A percentile compares a stretch with the other conserved stretches of the same genome.
phyloP scores from a whole-genome alignment of 2,113 vertebrate species.

The Alces alces region DNA sequence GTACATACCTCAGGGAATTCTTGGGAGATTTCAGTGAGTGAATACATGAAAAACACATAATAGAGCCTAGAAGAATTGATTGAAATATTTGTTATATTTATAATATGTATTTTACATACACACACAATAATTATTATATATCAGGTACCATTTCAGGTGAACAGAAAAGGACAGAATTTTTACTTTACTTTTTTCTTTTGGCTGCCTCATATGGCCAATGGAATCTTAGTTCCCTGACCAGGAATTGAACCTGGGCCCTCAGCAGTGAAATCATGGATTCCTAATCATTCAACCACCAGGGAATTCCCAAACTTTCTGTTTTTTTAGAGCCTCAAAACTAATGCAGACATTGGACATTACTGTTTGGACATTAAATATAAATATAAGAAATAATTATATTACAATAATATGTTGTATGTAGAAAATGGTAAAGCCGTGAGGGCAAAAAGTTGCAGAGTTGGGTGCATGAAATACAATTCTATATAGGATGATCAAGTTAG shows the following conservation, averaged over 20 bases:
- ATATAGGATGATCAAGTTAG: not conserved
- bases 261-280: not conserved
- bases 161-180: not conserved
- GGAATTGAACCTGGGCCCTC: not conserved
- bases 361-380: not conserved
- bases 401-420: not conserved
- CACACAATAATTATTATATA: not conserved
- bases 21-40: not conserved
- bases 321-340: not conserved
- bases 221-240: not conserved
- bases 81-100: not conserved
- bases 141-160: not conserved
- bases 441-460: not conserved
- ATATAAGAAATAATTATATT: not conserved
- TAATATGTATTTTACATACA: not conserved
- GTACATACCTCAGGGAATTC: not conserved
- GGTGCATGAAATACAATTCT: not conserved
- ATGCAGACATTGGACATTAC: not conserved
- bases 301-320: not conserved
- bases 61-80: not conserved
- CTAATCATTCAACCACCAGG: not conserved
- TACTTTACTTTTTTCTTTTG: not conserved
- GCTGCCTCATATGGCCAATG: rapidly evolving
- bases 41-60: not conserved
- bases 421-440: not conserved